These are phyloP conservation scores for Prionchulus punctatus DNA, from an alignment of 2,888 invertebrate genomes.

Conservation along the genomic window DNA sequence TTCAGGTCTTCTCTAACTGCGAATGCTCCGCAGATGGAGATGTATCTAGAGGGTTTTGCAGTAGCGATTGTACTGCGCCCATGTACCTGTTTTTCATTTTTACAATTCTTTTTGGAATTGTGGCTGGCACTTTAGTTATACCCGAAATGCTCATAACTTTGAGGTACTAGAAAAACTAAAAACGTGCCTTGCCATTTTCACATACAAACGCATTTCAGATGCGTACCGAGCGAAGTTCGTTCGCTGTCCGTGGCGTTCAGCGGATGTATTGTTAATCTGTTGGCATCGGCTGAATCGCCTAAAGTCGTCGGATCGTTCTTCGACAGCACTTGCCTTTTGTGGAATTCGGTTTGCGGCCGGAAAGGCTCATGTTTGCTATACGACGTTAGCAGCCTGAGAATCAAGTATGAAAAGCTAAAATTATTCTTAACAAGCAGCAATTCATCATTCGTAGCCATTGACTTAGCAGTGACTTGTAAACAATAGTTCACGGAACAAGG, in stretches of 20 bases:
- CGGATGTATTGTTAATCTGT: constrained; percentile 22
- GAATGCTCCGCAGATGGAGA: constrained; percentile 1
- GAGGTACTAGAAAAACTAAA: too few species aligned
- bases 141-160: constrained; percentile 28
- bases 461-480: too few species aligned
- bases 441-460: too few species aligned
- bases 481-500: constrained; percentile 22
- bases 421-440: too few species aligned
- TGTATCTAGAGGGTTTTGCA: neutral
- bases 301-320: constrained; percentile 33
- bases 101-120: constrained; percentile 22
- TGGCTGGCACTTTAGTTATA: constrained; percentile 27
- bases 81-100: constrained; percentile 5
- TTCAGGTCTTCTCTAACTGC: constrained; percentile 6
- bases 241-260: constrained; percentile 8
- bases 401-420: too few species aligned
- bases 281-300: constrained; percentile 32
- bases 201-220: too few species aligned
- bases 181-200: too few species aligned
- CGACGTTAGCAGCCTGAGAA: constrained; percentile 28
- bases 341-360: constrained; percentile 30
- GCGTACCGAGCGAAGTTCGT: constrained; percentile 6
- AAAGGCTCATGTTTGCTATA: constrained; percentile 34
- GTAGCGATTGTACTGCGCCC: constrained; percentile 17
- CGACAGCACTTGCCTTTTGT: constrained; percentile 33